phyloP scores from a whole-genome alignment of 2,797 vertebrate genomes.

The Chiroxiphia lanceolata region DNA sequence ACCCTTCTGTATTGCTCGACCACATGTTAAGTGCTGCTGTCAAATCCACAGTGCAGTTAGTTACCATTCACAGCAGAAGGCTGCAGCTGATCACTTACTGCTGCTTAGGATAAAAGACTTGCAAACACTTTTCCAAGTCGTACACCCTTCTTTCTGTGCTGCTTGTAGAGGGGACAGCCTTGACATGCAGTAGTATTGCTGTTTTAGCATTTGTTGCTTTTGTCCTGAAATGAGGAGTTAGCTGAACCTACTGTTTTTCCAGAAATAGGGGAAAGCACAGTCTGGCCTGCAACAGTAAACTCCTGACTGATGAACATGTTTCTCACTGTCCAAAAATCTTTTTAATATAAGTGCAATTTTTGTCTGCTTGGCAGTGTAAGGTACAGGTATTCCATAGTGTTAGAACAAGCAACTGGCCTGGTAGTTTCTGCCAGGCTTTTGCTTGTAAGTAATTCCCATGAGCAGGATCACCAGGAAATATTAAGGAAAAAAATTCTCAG shows the following conservation, averaged over 20 bases:
- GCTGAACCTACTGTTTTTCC: not conserved
- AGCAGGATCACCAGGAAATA: not conserved
- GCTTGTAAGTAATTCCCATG: not conserved
- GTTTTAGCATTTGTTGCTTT: not conserved
- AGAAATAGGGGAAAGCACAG: not conserved
- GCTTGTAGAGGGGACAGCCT: not conserved
- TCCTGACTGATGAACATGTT: not conserved
- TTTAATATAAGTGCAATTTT: not conserved
- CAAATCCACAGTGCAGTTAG: not conserved
- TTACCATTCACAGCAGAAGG: not conserved
- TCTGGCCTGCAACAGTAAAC: not conserved
- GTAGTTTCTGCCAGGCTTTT: not conserved
- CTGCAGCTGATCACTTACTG: not conserved
- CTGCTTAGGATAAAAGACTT: not conserved
- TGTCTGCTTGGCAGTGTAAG: not conserved
- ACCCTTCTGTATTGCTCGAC: rapidly evolving
- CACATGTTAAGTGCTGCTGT: not conserved
- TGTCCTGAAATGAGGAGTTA: not conserved
- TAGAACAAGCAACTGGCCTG: not conserved
- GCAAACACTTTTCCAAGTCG: not conserved
- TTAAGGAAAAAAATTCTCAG: not conserved
- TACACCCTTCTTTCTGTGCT: not conserved
- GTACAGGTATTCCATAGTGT: not conserved
- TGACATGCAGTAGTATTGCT: not conserved
- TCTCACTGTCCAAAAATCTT: not conserved